These are phyloP conservation scores for Megaceryle alcyon DNA, from an alignment of 2,797 vertebrate genomes.

Conservation along the genomic window DNA sequence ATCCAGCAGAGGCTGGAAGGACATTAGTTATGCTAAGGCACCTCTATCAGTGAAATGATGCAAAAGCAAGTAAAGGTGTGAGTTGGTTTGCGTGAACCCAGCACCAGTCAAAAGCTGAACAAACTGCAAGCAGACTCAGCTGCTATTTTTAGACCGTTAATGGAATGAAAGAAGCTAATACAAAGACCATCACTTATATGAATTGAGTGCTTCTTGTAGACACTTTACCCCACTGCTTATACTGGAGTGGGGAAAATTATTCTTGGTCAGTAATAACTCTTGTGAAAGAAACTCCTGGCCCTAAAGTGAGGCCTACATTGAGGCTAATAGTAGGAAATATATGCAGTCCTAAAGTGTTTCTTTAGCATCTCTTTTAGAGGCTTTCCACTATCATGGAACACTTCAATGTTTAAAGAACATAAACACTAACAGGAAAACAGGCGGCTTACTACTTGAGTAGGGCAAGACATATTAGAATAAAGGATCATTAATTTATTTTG, in stretches of 20 bases:
- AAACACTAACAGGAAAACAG: not conserved
- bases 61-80: not conserved
- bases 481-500: not conserved
- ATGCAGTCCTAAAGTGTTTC: not conserved
- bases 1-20: not conserved
- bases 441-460: not conserved
- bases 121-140: not conserved
- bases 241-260: not conserved
- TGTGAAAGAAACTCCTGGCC: slow-evolving; percentile 5
- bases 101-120: not conserved
- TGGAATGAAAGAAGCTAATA: slow-evolving; percentile 17
- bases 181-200: not conserved
- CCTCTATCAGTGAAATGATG: not conserved
- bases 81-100: not conserved
- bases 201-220: slow-evolving; percentile 11
- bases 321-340: not conserved
- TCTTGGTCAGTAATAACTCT: not conserved
- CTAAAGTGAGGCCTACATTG: not conserved
- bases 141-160: slow-evolving; percentile 23
- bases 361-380: not conserved
- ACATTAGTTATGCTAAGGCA: not conserved
- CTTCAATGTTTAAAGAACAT: not conserved
- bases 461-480: not conserved
- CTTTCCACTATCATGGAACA: not conserved
- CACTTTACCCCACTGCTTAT: not conserved